Evolutionary conservation across 2,113 vertebrate genomes (phyloP).

Genomic region (Centrocercus urophasianus): DNA sequence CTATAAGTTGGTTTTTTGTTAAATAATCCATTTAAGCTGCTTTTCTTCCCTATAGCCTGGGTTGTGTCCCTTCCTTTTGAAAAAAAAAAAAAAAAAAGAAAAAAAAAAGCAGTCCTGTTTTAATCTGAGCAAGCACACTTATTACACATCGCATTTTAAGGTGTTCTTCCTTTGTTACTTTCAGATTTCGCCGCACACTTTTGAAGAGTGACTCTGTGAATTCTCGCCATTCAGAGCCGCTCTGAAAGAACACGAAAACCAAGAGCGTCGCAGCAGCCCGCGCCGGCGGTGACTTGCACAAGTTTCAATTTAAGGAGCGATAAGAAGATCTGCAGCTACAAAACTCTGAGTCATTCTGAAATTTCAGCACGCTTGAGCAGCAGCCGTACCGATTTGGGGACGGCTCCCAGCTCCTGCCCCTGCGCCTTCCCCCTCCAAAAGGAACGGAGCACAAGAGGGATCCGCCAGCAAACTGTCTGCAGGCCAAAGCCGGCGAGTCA

Average conservation of each 20-base stretch:
- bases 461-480: neutral
- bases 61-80: constrained; percentile 58
- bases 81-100: neutral
- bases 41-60: constrained; percentile 73
- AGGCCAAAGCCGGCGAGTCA: constrained; percentile 47
- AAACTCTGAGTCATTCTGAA: constrained; percentile 49
- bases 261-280: constrained; percentile 40
- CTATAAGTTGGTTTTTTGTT: constrained; percentile 81
- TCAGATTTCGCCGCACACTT: constrained; percentile 36
- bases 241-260: constrained; percentile 41
- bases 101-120: constrained; percentile 41
- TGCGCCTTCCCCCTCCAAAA: neutral
- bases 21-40: constrained; percentile 84
- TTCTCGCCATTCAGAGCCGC: constrained; percentile 50
- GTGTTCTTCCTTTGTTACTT: constrained; percentile 68
- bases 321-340: constrained; percentile 40
- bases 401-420: neutral
- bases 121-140: constrained; percentile 41
- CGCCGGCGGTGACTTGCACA: constrained; percentile 60
- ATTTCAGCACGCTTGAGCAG: constrained; percentile 31
- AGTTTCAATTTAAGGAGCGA: constrained; percentile 65
- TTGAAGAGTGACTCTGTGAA: constrained; percentile 62
- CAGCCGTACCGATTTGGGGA: constrained; percentile 16
- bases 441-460: constrained; percentile 19
- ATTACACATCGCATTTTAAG: constrained; percentile 40